These are phyloP conservation scores for Drosophila mimetica DNA, from an alignment of 2,888 invertebrate genomes.

Conservation along the genomic window DNA sequence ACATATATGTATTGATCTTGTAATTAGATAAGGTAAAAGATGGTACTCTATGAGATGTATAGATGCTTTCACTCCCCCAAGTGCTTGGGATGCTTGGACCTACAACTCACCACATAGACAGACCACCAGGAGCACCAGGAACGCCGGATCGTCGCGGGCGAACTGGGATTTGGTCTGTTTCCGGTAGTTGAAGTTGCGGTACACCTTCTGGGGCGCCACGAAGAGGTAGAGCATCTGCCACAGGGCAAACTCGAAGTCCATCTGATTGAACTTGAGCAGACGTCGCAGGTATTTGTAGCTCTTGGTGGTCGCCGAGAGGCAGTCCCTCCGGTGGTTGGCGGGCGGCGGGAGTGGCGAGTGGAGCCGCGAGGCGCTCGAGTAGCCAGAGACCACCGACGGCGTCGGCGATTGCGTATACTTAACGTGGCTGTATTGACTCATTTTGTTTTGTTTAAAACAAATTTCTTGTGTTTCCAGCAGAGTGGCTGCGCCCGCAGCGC, in stretches of 20 bases:
- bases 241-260: conserved; percentile 99
- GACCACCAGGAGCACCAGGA: conserved; percentile 94
- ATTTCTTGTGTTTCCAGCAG: conserved; percentile 54
- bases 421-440: conserved; percentile 74
- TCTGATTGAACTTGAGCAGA: conserved; percentile 95
- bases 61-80: not conserved
- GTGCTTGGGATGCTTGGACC: not conserved
- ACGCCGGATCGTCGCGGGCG: conserved; percentile 99
- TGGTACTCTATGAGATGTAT: not conserved
- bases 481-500: conserved; percentile 15
- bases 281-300: conserved; percentile 94
- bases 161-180: conserved; percentile 99
- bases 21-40: not conserved
- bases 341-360: conserved; percentile 89
- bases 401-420: conserved; percentile 72
- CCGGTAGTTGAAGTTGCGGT: conserved; percentile 98
- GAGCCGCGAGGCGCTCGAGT: conserved; percentile 85
- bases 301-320: conserved; percentile 94
- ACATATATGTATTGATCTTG: not conserved
- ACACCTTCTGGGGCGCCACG: conserved; percentile 97
- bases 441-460: conserved; percentile 48
- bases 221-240: conserved; percentile 99
- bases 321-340: conserved; percentile 88
- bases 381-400: conserved; percentile 78
- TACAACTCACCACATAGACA: conserved; percentile 89